phyloP scores from a whole-genome alignment of 2,888 invertebrate genomes.

The Leistus spinibarbis region DNA sequence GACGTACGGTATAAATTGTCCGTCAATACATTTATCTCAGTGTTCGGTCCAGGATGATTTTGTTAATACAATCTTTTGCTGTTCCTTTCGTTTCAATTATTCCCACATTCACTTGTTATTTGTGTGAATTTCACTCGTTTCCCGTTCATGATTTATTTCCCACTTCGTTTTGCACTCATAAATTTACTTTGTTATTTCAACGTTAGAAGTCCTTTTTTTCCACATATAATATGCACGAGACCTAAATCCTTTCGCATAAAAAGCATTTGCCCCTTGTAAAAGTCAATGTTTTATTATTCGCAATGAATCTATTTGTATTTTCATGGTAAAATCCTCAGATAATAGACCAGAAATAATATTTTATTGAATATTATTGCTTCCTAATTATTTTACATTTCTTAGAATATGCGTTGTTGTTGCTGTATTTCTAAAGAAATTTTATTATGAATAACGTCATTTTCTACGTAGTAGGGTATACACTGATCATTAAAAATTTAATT shows the following conservation, averaged over 20 bases:
- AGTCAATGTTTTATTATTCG: neutral
- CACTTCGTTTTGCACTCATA: neutral
- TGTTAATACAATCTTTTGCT: neutral
- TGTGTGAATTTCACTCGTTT: neutral
- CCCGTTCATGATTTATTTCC: neutral
- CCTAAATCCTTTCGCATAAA: neutral
- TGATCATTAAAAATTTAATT: too few relatives aligned
- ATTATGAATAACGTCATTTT: too few relatives aligned
- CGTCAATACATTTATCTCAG: too few relatives aligned
- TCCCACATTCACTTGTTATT: neutral
- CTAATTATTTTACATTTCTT: neutral
- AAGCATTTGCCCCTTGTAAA: neutral
- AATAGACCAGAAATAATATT: neutral
- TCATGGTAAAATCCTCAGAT: neutral
- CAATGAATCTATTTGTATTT: neutral
- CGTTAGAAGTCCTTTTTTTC: neutral
- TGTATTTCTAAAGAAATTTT: too few relatives aligned
- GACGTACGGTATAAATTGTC: too few relatives aligned
- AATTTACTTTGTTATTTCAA: neutral
- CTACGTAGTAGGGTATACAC: too few relatives aligned
- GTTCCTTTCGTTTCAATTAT: neutral
- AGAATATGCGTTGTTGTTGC: too few relatives aligned
- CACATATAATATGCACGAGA: neutral
- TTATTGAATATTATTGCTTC: neutral
- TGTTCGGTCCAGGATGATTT: neutral